Base-by-base conservation (phyloP, 2,797 vertebrate genomes). In the Schizothorax lantsangensis region DNA sequence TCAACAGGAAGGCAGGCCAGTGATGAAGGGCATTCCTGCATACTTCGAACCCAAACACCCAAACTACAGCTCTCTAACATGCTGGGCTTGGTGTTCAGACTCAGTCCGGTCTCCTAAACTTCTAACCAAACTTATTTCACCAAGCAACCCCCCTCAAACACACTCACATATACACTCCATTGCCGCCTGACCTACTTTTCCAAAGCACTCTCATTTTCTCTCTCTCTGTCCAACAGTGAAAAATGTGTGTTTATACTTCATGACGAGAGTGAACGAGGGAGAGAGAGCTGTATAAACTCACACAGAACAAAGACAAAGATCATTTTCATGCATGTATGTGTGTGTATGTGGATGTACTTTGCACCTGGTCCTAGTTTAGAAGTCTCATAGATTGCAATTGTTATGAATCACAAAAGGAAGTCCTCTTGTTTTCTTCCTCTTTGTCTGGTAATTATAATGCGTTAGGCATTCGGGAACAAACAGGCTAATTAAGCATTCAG, bases 151-250 rank as follows among this genome's bases (percentile, higher is more conserved):
- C 79, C 54, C 36, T 23, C 43, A 66, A 78, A 68, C 73, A 85
- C 36, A 59, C 38, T 57, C 72, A 85, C 69, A 81, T 52, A 79
- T 79, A 87, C 66, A 83, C 86, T 75, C 26, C 40, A 89, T 89
- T 84, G 84, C 91, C 91, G 93, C 92, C 91, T 95, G 94, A 94
- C 94, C 94, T 94, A 94, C 93, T 94, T 95, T 93, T 81, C 64
- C 66, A 64, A 81, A 81, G 66, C 59, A 81, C 14, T 33, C 78
- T 73, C 68, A 49, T 81, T 74, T 62, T 66, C 74, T 72, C 49
- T 79, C 59, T 78, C 74, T 54, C 74, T 85, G n/a, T 69, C 62
- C 49, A 14, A 59, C 36, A 14, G 26, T 86, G 68, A 86, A 80
- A 73, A 86, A 86, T 86, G 84, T 71, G 75, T 86, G 84, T 85